A percentile compares a stretch with the other conserved stretches of the same genome.
Conservation (phyloP, 2,113 vertebrate genomes). For the Eublepharis macularius region DNA sequence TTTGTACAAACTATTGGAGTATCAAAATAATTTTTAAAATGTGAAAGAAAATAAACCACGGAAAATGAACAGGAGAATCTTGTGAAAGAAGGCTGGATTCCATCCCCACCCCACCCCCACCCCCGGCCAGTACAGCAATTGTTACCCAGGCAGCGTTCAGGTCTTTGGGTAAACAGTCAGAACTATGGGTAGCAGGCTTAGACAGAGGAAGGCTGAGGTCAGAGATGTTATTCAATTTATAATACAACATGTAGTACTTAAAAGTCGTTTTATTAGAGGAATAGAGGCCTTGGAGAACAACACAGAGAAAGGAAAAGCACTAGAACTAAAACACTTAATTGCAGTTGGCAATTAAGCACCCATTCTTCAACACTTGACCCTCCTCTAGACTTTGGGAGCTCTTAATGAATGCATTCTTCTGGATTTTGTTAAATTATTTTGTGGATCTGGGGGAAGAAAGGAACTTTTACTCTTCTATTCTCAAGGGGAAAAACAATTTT, state of each 20-base stretch:
- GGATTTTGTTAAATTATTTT: neutral
- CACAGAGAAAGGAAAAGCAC: neutral
- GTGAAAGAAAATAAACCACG: constrained; percentile 16
- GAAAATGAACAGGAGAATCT: constrained; percentile 49
- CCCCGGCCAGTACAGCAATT: neutral
- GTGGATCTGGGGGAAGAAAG: neutral
- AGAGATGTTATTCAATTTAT: constrained; percentile 3
- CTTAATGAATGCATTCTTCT: neutral
- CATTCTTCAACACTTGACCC: neutral
- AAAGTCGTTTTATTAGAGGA: neutral
- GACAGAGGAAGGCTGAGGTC: neutral
- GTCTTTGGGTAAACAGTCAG: neutral
- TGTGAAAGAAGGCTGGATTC: neutral
- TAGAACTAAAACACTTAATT: neutral
- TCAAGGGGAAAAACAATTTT: neutral
- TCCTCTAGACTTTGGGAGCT: neutral
- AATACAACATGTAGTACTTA: accelerated
- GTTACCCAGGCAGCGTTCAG: neutral
- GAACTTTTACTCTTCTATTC: neutral
- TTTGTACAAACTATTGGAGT: constrained; percentile 67
- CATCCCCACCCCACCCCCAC: neutral
- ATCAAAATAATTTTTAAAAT: constrained; percentile 37
- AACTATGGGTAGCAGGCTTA: accelerated
- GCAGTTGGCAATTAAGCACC: neutral
- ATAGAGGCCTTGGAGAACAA: neutral